Base-by-base conservation (phyloP, 2,888 invertebrate species). In the Pycnomerus fuliginosus region DNA sequence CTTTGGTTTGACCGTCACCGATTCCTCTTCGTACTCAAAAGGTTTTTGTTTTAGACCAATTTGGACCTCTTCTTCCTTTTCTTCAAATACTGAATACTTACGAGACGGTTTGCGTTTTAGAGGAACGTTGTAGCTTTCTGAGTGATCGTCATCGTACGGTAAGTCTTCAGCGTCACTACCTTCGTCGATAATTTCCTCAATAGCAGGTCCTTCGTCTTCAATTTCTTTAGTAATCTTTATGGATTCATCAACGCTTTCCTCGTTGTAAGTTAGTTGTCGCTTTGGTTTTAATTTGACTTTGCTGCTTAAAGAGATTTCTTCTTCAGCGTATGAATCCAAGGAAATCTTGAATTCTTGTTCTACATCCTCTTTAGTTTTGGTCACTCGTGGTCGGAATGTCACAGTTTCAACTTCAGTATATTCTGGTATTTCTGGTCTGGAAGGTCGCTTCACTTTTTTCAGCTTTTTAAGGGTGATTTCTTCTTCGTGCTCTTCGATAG, bases 341-440 rank as follows among this genome's bases (percentile, higher is more conserved):
- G 87, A 85, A 53, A 91, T 90, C 70, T 86, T 90, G 67, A 91
- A 91, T 72, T 91, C 91, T 74, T 91, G 91, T 64, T 91, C 90
- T 8, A 91, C 87, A 60, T 90, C 87, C 75, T 90, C 90, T 69
- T 87, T 87, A 0, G 85, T 87, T 74, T 85, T 88, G 1, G 83
- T 85, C 3, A 76, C 71, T 70, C 83, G 84, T 7, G 89, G 87
- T 58, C 85, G 81, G 71, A 90, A 90, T 23, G 86, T 89, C 0
- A 90, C 88, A 56, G 80, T 85, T 74, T 88, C 85, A 5, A 83
- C 80, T 62, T 85, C 87, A 1, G 84, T 82, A 31, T 82, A 78
- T 75, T 88, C 88, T 27, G 85, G 83, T 50, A 85, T 75, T 54
- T 85, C 84, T 3, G 77, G 72, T 40, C 80, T 72, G 24, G 81